Percentiles rank a stretch among this genome's conserved stretches.
Conservation (phyloP, 2,797 vertebrate species). For the Sparus aurata region DNA sequence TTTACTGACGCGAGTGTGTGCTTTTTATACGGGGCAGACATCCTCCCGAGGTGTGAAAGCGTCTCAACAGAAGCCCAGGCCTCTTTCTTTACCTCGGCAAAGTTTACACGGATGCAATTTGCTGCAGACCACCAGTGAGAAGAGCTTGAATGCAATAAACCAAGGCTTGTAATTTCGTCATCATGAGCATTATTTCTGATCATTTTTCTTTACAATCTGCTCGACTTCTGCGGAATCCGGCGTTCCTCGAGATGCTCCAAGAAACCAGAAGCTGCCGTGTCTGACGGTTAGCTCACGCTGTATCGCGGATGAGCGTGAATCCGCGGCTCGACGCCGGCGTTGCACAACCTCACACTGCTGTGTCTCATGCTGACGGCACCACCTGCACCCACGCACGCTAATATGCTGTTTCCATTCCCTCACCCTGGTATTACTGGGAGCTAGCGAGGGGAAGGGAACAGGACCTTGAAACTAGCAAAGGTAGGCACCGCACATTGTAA, state of each 20-base stretch:
- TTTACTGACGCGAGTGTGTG: slow-evolving; percentile 1
- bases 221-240: slow-evolving; percentile 7
- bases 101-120: not conserved
- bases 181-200: not conserved
- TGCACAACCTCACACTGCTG: slow-evolving; percentile 14
- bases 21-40: slow-evolving; percentile 11
- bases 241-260: not conserved
- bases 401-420: slow-evolving; percentile 71
- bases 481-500: not conserved
- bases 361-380: slow-evolving; percentile 13
- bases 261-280: slow-evolving; percentile 13
- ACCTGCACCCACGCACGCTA: slow-evolving; percentile 37
- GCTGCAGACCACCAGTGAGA: not conserved
- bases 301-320: slow-evolving; percentile 40
- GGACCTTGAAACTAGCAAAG: not conserved
- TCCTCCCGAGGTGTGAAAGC: slow-evolving; percentile 36
- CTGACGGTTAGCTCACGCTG: slow-evolving; percentile 21
- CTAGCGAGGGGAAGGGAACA: slow-evolving; percentile 2
- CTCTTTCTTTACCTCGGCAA: not conserved
- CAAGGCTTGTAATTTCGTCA: too few relatives aligned
- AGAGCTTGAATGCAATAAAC: not conserved
- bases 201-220: slow-evolving; percentile 3
- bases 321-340: not conserved
- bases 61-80: not conserved
- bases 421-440: slow-evolving; percentile 58